Base-by-base conservation (phyloP, 2,888 invertebrate species). In the Acrobasis suavella region DNA sequence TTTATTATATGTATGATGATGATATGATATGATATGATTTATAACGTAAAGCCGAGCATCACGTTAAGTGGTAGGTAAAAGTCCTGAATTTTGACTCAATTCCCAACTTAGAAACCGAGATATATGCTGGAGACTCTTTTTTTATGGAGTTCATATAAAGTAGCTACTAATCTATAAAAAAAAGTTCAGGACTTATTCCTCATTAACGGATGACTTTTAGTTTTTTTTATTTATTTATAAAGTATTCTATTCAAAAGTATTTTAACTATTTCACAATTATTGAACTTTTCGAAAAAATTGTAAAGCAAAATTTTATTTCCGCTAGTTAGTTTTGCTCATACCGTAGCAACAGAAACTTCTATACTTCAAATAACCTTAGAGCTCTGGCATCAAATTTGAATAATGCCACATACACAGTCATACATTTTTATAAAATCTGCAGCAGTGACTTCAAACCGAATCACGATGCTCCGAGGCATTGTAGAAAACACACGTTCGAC, bases 401-500 rank as follows among this genome's bases (percentile, higher is more conserved):
- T 50, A 60, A 50, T 50, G 58, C 49, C 10, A 42, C 69, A 66
- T 38, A 56, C 38, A 65, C 70, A 73, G 73, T 72, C 68, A 67
- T 68, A 70, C 76, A 72, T 73, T 73, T 74, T 73, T 74, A 69
- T 69, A 64, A 62, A 64, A 67, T 65, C 58, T 58, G 46, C 52
- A 50, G 62, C 55, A 64, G 62, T 62, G 69, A 66, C 50, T 58
- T 52, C 46, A 66, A 67, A 67, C 65, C 67, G 65, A 72, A 71
- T 68, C 73, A 70, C 73, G 73, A 71, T 68, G 65, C 71, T 73
- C 69, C 69, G 60, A 66, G 72, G 75, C 76, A 79, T 73, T 77
- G 76, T 72, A 75, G 69, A 77, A 74, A 77, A 76, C 75, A 71
- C 81, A 83, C 82, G 80, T 77, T 69, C 64, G 22, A 63, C 72